These are phyloP conservation scores for Lates calcarifer DNA, from an alignment of 2,113 vertebrate species.

Conservation along the genomic window DNA sequence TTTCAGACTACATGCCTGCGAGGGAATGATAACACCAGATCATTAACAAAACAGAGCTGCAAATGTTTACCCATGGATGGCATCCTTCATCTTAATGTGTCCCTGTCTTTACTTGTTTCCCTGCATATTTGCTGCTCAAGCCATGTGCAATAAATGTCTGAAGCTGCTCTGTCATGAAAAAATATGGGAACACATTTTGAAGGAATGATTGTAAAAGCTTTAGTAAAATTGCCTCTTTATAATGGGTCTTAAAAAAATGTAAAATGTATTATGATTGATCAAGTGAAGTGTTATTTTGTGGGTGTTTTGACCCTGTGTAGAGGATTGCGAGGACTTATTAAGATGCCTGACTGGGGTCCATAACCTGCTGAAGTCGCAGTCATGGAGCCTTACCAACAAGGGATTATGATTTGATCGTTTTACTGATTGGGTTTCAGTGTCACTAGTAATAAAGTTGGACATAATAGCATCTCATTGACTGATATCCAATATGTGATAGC, in stretches of 20 bases:
- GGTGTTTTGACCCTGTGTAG: background rate
- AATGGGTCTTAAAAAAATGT: conserved; percentile 11
- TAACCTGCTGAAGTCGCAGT: conserved; percentile 51
- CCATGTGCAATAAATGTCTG: background rate
- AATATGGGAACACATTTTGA: background rate
- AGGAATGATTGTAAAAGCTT: background rate
- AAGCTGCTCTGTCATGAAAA: background rate
- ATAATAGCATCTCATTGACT: conserved; percentile 62
- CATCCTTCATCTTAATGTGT: conserved; percentile 69
- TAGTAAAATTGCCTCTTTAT: background rate
- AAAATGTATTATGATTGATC: conserved; percentile 4
- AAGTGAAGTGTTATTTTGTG: conserved; percentile 1
- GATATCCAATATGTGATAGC: conserved; percentile 53
- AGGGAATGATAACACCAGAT: conserved; percentile 74
- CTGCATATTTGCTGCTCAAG: conserved; percentile 30
- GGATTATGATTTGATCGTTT: conserved; percentile 60
- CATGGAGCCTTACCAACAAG: conserved; percentile 38
- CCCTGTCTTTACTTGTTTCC: conserved; percentile 29
- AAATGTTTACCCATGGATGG: conserved; percentile 59
- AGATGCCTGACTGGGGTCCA: conserved; percentile 1
- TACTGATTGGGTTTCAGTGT: conserved; percentile 58
- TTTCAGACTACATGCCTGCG: conserved; percentile 67
- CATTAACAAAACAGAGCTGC: conserved; percentile 69
- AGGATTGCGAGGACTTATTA: conserved; percentile 16
- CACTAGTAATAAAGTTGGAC: conserved; percentile 57